Evolutionary conservation across 2,113 vertebrate species (phyloP).

Genomic region (Etia nguti): DNA sequence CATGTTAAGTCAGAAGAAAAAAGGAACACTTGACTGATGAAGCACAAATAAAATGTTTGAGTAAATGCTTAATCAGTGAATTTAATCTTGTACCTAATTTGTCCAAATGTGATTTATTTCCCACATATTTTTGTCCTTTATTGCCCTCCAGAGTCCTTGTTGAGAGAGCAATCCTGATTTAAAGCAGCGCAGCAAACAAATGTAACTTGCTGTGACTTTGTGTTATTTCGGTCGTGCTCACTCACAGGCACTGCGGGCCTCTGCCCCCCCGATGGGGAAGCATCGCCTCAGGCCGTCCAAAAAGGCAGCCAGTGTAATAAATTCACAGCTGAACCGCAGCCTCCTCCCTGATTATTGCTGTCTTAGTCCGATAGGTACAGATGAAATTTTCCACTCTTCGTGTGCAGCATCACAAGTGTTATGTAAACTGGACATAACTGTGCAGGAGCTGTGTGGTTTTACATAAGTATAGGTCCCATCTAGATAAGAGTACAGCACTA

Average conservation of each 20-base stretch:
- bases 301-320: not conserved
- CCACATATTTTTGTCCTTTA: accelerated
- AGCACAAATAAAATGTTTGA: not conserved
- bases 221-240: not conserved
- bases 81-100: not conserved
- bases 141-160: not conserved
- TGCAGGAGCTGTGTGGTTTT: not conserved
- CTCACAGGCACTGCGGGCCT: not conserved
- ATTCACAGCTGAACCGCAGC: not conserved
- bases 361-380: not conserved
- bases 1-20: not conserved
- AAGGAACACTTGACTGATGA: not conserved
- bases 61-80: accelerated
- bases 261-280: not conserved
- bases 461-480: not conserved
- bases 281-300: not conserved
- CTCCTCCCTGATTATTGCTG: not conserved
- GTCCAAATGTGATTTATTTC: not conserved
- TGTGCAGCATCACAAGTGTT: not conserved
- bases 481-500: not conserved
- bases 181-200: not conserved
- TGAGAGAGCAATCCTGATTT: not conserved
- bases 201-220: not conserved
- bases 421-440: not conserved
- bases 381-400: not conserved